phyloP scores from a whole-genome alignment of 53 echinoderm and acorn worm species.

The Paracentrotus lividus region DNA sequence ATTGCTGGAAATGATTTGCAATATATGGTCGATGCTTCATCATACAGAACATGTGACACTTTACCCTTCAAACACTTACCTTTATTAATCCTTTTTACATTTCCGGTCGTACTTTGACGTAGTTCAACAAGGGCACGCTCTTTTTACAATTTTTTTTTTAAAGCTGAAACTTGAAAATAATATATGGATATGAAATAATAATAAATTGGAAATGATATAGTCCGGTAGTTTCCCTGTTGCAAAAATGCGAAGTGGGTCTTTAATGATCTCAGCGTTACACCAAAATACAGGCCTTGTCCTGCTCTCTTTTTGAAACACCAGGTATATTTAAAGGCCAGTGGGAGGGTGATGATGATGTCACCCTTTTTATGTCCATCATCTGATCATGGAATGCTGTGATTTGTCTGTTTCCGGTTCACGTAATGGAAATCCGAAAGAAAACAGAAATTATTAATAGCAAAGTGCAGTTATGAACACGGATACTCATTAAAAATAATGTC shows the following conservation, averaged over 20 bases:
- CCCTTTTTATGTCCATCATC: background rate
- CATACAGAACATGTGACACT: background rate
- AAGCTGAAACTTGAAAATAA: too few species aligned
- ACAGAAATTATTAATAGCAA: background rate
- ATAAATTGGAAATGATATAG: too few species aligned
- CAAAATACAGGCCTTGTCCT: background rate
- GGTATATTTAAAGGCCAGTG: background rate
- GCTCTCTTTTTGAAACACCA: background rate
- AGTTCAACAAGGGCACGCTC: background rate
- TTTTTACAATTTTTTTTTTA: too few species aligned
- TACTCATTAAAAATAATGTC: too few species aligned
- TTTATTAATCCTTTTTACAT: background rate
- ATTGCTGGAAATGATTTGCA: background rate
- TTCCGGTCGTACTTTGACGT: background rate
- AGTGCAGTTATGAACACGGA: background rate
- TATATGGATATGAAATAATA: too few species aligned
- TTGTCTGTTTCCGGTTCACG: background rate
- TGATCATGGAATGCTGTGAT: background rate
- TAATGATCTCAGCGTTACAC: background rate
- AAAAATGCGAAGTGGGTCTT: background rate
- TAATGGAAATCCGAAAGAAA: background rate
- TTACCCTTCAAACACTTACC: background rate
- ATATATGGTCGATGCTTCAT: background rate
- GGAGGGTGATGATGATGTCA: background rate
- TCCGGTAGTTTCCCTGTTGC: too few species aligned